These are phyloP conservation scores for Staurois parvus DNA, from an alignment of 2,797 vertebrate genomes.

Conservation along the genomic window DNA sequence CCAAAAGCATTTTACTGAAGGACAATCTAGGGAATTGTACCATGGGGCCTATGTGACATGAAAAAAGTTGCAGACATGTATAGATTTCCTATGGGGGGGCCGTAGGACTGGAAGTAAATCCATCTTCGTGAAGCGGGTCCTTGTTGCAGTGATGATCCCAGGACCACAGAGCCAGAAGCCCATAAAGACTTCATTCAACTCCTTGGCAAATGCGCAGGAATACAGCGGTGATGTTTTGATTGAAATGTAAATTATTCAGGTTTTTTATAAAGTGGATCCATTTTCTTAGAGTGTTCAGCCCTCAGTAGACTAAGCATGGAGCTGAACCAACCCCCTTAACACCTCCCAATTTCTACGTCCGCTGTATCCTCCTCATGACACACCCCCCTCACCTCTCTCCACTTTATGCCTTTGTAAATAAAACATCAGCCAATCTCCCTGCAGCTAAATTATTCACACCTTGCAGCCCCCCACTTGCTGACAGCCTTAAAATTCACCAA, in stretches of 20 bases:
- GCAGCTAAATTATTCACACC: constrained; percentile 61
- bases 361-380: background rate
- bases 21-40: background rate
- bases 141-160: background rate
- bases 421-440: constrained; percentile 59
- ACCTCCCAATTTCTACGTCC: background rate
- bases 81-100: background rate
- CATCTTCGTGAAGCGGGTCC: background rate
- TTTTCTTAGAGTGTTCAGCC: background rate
- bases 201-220: background rate
- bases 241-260: constrained; percentile 38
- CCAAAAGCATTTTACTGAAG: background rate
- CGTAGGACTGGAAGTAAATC: background rate
- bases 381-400: constrained; percentile 31
- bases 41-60: background rate
- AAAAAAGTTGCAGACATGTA: background rate
- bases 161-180: background rate
- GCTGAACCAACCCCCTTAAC: background rate
- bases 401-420: constrained; percentile 49
- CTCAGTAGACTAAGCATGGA: background rate
- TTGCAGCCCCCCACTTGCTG: constrained; percentile 47
- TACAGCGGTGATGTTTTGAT: background rate
- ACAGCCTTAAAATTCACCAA: constrained; percentile 45
- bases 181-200: background rate
- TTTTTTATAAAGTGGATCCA: constrained; percentile 18